Evolutionary conservation across 2,113 vertebrate species (phyloP), one percentile per base, ranked within the genome.

Genomic region (Tenebrosternarchus preto): DNA sequence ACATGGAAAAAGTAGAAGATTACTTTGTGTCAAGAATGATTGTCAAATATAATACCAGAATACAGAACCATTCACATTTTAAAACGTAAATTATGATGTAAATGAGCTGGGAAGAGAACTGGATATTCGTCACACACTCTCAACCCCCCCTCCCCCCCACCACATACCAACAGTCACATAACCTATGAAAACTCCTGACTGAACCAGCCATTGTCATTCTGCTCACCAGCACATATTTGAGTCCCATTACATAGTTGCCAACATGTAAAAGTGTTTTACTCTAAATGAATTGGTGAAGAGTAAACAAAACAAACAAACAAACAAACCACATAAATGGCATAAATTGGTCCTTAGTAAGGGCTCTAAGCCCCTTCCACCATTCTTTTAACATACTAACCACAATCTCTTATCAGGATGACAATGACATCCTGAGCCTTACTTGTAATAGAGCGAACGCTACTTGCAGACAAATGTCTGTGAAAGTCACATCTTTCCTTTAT

Each of bases 1-100:
- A 91, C 90, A 92, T 90, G 90, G 75, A 85, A 57, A 83, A 82
- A 84, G 89, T 20, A 74, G 56, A 53, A n/a, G 22, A 56, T 39
- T 70, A 71, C 22, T 22, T 31, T 31, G 36, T 29, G 12, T 50
- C 56, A 55, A 69, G 68, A 78, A 57, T 72, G 84, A 83, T 81
- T 82, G 82, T 84, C 82, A 83, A 87, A 84, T 80, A 88, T 79
- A 76, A 88, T 83, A 89, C 80, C 76, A 87, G 79, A 81, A 69
- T 61, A 72, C 46, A 84, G 31, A 43, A 57, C 71, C 25, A 66
- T 70, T 77, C 74, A 83, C 82, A 77, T 81, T 84, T 84, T 68
- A 63, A 76, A 67, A 77, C 75, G 73, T 80, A 46, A 72, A 72
- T 61, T 43, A 73, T 24, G 25, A 80, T 27, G 25, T 61, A 22